phyloP scores from a whole-genome alignment of 2,797 vertebrate genomes.

The Tangara arthus region DNA sequence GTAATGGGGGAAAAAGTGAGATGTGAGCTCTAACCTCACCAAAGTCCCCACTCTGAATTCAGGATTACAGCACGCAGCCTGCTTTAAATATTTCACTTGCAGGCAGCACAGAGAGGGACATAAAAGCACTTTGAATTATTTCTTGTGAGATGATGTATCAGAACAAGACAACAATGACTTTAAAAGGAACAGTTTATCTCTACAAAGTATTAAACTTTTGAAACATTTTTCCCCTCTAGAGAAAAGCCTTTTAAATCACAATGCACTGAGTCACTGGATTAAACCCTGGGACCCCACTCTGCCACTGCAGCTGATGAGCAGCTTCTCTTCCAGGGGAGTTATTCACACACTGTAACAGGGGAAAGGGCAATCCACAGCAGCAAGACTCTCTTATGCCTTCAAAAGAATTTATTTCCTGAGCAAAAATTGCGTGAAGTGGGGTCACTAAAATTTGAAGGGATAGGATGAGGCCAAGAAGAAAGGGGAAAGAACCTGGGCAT shows the following conservation, averaged over 20 bases:
- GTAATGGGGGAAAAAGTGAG: background rate
- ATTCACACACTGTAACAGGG: background rate
- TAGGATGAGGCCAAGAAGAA: background rate
- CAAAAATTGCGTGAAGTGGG: background rate
- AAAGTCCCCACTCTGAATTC: background rate
- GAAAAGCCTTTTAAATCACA: conserved; percentile 36
- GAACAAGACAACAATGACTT: conserved; percentile 37
- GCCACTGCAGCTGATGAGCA: background rate
- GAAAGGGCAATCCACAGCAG: conserved; percentile 28
- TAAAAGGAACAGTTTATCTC: conserved; percentile 58
- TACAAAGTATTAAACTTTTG: conserved; percentile 47
- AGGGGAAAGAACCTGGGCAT: background rate
- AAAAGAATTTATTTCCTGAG: conserved; percentile 11
- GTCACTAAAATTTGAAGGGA: conserved; percentile 3
- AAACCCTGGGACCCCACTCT: conserved; percentile 19
- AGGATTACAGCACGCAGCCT: background rate
- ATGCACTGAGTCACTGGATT: background rate
- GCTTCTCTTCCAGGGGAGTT: background rate
- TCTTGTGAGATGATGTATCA: conserved; percentile 14
- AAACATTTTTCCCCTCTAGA: background rate
- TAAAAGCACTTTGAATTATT: conserved; percentile 31
- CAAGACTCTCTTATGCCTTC: background rate
- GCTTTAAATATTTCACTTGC: conserved; percentile 1
- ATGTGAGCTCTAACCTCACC: background rate
- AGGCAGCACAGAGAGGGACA: background rate